Percentiles rank a stretch among this genome's conserved stretches.
These are phyloP conservation scores for Stictonetta naevosa DNA, from an alignment of 2,113 vertebrate genomes.

Conservation along the genomic window DNA sequence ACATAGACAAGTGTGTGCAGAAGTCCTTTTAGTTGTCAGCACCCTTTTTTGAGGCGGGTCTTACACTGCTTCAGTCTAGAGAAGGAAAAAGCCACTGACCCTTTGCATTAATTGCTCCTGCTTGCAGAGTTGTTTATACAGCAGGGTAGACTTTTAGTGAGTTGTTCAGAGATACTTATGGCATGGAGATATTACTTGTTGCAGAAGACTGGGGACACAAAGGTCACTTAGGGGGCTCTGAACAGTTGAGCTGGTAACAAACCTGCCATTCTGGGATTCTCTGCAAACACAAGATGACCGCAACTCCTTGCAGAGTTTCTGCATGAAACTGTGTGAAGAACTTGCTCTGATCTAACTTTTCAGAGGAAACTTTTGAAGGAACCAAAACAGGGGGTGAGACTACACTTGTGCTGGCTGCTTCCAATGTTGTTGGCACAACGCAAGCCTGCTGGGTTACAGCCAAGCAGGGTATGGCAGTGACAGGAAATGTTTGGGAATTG, in stretches of 20 bases:
- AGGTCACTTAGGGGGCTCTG: background rate
- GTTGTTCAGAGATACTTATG: background rate
- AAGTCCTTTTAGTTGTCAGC: background rate
- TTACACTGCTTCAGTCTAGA: background rate
- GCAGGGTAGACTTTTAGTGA: background rate
- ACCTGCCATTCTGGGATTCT: background rate
- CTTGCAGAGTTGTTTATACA: background rate
- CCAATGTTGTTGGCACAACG: background rate
- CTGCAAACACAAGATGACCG: background rate
- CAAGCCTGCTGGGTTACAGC: background rate
- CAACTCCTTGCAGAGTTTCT: background rate
- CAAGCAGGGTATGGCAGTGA: background rate
- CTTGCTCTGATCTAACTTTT: background rate
- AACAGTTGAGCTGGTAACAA: background rate
- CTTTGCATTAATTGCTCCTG: background rate
- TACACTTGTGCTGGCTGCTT: background rate
- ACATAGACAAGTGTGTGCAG: background rate
- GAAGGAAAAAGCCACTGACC: background rate
- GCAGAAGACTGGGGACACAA: background rate
- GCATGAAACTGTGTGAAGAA: background rate
- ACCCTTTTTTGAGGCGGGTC: background rate
- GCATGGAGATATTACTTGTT: background rate
- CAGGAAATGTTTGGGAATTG: background rate
- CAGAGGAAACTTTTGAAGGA: background rate
- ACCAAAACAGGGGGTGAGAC: background rate